These are phyloP conservation scores for Volucella bombylans DNA, from an alignment of 2,888 invertebrate species.

Conservation along the genomic window DNA sequence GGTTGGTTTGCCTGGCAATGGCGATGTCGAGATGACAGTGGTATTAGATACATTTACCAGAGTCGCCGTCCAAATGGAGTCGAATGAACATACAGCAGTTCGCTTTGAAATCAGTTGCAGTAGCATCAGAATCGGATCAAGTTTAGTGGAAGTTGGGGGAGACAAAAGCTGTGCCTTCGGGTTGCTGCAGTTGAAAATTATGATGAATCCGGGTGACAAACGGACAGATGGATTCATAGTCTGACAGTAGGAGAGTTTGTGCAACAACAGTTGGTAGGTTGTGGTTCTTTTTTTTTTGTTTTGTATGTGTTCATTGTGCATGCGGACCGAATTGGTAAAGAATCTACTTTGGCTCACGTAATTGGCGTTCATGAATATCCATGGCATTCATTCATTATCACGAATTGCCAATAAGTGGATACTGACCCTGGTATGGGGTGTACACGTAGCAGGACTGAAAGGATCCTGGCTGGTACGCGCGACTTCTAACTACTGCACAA, in stretches of 20 bases:
- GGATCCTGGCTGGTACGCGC: constrained; percentile 42
- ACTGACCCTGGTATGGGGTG: constrained; percentile 63
- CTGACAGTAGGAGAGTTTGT: constrained; percentile 6
- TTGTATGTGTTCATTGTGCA: constrained; percentile 25
- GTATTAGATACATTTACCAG: constrained; percentile 71
- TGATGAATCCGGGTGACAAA: constrained; percentile 59
- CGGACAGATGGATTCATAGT: constrained; percentile 28
- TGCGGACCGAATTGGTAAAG: constrained; percentile 53
- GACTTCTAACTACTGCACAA: constrained; percentile 54
- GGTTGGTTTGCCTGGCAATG: constrained; percentile 9
- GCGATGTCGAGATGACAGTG: constrained; percentile 52
- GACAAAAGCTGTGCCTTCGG: constrained; percentile 29
- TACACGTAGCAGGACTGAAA: constrained; percentile 31
- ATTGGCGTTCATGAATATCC: constrained; percentile 76
- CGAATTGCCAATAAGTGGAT: constrained; percentile 76
- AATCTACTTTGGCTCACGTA: constrained; percentile 76
- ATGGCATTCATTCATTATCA: constrained; percentile 76
- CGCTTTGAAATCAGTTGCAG: constrained; percentile 65
- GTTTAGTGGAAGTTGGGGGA: constrained; percentile 11
- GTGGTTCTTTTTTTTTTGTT: constrained; percentile 19
- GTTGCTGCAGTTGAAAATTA: constrained; percentile 34
- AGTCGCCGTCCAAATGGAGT: constrained; percentile 21
- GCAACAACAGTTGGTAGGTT: constrained; percentile 45
- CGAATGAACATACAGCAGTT: constrained; percentile 13
- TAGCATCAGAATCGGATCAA: constrained; percentile 39